A percentile compares a stretch with the other conserved stretches of the same genome.
Conservation (phyloP, 2,797 vertebrate species). For the Microctenopoma steveboyesi region DNA sequence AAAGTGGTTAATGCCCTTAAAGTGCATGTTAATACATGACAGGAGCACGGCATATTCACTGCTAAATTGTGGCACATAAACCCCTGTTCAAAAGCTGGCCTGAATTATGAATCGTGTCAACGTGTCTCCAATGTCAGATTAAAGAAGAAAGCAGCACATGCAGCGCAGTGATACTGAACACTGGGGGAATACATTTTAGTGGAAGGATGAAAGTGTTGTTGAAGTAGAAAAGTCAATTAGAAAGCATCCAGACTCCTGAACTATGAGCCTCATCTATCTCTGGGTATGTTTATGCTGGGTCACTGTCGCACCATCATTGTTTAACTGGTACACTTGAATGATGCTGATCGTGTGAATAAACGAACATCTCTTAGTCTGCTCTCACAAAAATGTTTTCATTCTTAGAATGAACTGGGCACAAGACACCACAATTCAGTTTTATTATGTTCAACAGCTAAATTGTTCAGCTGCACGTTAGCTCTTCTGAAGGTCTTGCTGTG, state of each 20-base stretch:
- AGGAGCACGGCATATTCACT: slow-evolving; percentile 41
- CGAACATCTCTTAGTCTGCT: slow-evolving; percentile 5
- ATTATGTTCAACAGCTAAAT: slow-evolving; percentile 27
- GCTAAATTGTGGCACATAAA: slow-evolving; percentile 47
- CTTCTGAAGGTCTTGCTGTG: slow-evolving; percentile 39
- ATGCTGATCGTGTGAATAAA: slow-evolving; percentile 20
- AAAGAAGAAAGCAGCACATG: slow-evolving; percentile 11
- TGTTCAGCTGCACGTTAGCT: slow-evolving; percentile 36
- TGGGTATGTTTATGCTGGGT: too few species aligned
- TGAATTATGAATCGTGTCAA: slow-evolving; percentile 49
- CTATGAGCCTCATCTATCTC: too few species aligned
- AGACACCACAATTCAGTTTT: neutral
- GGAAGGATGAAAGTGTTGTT: slow-evolving; percentile 27
- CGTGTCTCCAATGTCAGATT: slow-evolving; percentile 30
- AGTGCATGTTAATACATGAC: slow-evolving; percentile 53
- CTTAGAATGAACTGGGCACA: slow-evolving; percentile 1
- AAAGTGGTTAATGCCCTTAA: slow-evolving; percentile 63
- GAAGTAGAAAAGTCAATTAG: slow-evolving; percentile 27
- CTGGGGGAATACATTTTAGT: slow-evolving; percentile 15
- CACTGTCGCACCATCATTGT: neutral
- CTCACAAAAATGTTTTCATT: slow-evolving; percentile 11
- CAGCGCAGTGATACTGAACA: neutral
- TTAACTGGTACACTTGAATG: neutral
- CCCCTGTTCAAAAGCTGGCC: slow-evolving; percentile 49
- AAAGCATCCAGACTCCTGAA: neutral